Base-by-base conservation (phyloP, 2,888 invertebrate species). In the Amphipyra berbera region DNA sequence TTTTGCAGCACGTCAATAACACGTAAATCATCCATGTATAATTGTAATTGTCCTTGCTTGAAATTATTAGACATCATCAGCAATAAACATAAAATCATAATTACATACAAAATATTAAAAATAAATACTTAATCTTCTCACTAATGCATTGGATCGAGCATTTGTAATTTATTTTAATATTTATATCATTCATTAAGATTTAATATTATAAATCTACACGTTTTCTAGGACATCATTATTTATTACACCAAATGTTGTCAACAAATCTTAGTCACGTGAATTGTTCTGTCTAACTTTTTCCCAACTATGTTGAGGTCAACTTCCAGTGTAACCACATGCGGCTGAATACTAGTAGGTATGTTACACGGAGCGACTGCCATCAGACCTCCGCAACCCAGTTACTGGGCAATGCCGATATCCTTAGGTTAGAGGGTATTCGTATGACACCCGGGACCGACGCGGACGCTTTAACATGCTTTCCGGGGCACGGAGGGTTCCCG, bases 191-290 rank as follows among this genome's bases (percentile, higher is more conserved):
- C 33, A 12, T 49, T 35, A 38, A 21, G 8, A 69, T 38, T 30
- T 35, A 30, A 49, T 2, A 44, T 46, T 61, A 10, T n/a, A 35
- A 15, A 2, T 50, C 42, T 40, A 44, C 59, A 58, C 59, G 46
- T 62, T 55, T 49, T 75, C 76, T 75, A 64, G 68, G 68, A 62
- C 64, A 55, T n/a, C 60, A 62, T 73, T 61, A 66, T 72, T 56
- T 65, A 61, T 50, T 27, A 38, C 27, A 13, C 46, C 9, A 13
- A 30, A 30, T 13, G 14, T 13, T 41, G 7, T 38, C 21, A 33
- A 63, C 33, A 21, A 15, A 30, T 57, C 13, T 4, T 13, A 14
- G 0, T 49, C 12, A 41, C 14, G 9, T 40, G 0, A 27, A 9
- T 38, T 8, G 35, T 35, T 40, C n/a, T n/a, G n/a, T n/a, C n/a